phyloP scores from a whole-genome alignment of 2,113 vertebrate species.

The Tachycineta bicolor region DNA sequence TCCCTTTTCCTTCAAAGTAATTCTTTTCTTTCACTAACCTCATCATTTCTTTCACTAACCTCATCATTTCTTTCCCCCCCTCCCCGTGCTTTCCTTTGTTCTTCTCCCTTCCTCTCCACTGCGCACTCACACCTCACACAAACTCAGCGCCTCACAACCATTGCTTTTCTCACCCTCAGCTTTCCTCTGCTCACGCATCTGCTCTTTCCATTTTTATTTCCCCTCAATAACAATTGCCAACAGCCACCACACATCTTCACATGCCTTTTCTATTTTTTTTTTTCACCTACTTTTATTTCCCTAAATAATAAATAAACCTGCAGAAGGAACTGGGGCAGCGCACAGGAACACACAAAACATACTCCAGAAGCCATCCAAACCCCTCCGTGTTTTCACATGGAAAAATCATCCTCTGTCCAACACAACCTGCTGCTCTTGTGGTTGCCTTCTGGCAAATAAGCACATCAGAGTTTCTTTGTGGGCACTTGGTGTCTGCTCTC shows the following conservation, averaged over 20 bases:
- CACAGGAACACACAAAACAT: not conserved
- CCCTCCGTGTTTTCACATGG: not conserved
- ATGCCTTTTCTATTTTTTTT: not conserved
- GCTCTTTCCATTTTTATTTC: not conserved
- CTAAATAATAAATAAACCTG: not conserved
- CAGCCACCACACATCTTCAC: rapidly evolving
- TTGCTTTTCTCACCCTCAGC: not conserved
- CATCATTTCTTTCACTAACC: too few species aligned
- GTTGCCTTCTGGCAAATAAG: not conserved
- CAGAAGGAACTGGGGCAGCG: not conserved
- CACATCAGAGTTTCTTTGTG: not conserved
- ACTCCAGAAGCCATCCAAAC: not conserved
- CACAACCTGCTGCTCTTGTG: not conserved
- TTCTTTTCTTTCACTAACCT: too few species aligned
- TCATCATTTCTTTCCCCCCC: not conserved
- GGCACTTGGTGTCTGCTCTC: not conserved
- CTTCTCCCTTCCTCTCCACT: not conserved
- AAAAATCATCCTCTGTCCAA: not conserved
- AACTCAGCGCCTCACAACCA: not conserved
- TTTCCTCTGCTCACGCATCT: not conserved
- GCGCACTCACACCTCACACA: not conserved
- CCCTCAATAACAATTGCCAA: not conserved
- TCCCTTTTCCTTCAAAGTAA: not conserved
- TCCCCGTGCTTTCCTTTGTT: not conserved
- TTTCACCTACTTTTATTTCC: not conserved